phyloP scores from a whole-genome alignment of 2,888 invertebrate species.

The Volucella zonaria region DNA sequence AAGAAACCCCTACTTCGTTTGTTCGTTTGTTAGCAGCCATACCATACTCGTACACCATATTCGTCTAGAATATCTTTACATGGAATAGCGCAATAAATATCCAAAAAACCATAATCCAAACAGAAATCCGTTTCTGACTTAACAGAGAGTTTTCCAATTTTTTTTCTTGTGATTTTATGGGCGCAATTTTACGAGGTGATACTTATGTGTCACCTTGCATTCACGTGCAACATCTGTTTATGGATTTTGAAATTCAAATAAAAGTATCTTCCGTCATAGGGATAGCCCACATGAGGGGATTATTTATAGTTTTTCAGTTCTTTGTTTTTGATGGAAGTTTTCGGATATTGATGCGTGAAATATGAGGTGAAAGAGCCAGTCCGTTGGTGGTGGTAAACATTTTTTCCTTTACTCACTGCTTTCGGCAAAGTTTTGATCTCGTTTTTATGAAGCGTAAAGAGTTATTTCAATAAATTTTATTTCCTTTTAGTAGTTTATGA shows the following conservation, averaged over 20 bases:
- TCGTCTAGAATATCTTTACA: constrained; percentile 1
- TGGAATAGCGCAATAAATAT: constrained; percentile 59
- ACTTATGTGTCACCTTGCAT: constrained; percentile 61
- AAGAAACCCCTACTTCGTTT: no score
- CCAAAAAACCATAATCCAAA: constrained; percentile 64
- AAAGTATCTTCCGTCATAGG: not conserved
- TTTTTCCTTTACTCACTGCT: no score
- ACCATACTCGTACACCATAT: no score
- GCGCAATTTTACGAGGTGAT: constrained; percentile 62
- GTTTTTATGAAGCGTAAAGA: no score
- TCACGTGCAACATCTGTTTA: constrained; percentile 46
- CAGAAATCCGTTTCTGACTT: constrained; percentile 53
- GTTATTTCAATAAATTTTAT: no score
- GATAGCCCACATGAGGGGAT: not conserved
- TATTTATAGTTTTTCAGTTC: constrained; percentile 9
- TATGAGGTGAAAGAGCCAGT: no score
- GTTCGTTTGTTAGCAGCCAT: no score
- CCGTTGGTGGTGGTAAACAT: no score
- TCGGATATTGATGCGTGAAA: not conserved
- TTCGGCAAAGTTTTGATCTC: no score
- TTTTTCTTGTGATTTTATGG: constrained; percentile 28
- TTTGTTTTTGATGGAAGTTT: constrained; percentile 27
- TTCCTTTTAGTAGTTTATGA: no score
- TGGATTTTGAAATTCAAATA: constrained; percentile 11
- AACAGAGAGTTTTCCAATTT: constrained; percentile 63